Percentiles rank a stretch among this genome's conserved stretches.
Evolutionary conservation across 2,888 invertebrate genomes (phyloP).

Genomic region (Ischnura elegans): DNA sequence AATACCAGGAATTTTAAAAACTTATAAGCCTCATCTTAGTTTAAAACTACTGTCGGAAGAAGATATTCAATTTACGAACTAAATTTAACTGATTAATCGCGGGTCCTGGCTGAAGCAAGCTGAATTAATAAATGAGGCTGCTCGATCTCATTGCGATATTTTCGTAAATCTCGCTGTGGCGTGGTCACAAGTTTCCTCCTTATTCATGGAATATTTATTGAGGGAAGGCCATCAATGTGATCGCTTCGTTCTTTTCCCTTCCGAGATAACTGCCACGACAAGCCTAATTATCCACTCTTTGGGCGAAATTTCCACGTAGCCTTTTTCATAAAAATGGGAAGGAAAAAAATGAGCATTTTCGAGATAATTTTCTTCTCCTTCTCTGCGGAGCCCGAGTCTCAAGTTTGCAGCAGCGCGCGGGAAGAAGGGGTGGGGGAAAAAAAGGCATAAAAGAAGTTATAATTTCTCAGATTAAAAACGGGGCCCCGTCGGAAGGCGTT

Average conservation of each 20-base stretch:
- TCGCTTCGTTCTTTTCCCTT: neutral
- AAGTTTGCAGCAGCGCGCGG: neutral
- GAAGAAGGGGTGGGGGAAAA: too few relatives aligned
- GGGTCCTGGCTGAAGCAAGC: too few relatives aligned
- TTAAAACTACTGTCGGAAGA: too few relatives aligned
- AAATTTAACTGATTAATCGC: too few relatives aligned
- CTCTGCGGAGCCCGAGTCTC: neutral
- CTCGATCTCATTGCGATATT: too few relatives aligned
- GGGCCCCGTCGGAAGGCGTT: conserved; percentile 38
- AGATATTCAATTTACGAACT: too few relatives aligned
- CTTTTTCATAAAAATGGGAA: neutral
- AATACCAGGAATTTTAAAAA: too few relatives aligned
- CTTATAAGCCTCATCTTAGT: too few relatives aligned
- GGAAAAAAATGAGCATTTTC: neutral
- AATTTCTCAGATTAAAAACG: conserved; percentile 46
- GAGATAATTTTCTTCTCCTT: neutral
- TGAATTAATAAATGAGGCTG: too few relatives aligned
- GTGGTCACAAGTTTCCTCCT: neutral
- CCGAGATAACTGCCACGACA: neutral
- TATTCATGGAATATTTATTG: neutral
- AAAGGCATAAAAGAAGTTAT: neutral
- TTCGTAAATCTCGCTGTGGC: too few relatives aligned
- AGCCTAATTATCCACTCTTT: conserved; percentile 8
- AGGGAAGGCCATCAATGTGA: neutral
- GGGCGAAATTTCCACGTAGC: neutral